Evolutionary conservation across 2,888 invertebrate genomes (phyloP), one percentile per base, ranked within the genome.

Genomic region (Brenthis hecate): DNA sequence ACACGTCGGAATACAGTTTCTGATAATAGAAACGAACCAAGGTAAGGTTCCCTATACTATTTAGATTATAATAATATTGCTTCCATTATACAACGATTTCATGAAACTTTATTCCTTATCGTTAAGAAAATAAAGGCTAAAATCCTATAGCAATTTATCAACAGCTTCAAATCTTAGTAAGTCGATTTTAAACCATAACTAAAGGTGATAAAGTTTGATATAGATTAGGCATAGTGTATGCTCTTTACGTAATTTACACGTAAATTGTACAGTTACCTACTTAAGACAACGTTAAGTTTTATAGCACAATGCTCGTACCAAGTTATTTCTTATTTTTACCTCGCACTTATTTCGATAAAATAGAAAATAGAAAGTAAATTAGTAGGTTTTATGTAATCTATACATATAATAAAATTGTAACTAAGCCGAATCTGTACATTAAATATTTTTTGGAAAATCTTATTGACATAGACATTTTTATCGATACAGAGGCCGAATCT

Each of bases 271-370:
- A 54, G 66, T 66, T 60, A 54, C 54, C 60, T 54, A 66, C 66
- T 66, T 50, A 61, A 66, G 66, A 60, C 60, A 55, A 60, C 66
- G 36, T 66, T 66, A 60, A 66, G 60, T 60, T 66, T 66, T 66
- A 66, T 60, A 57, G 60, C 60, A 36, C 19, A 66, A 51, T 16
- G 51, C 28, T 66, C 28, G 60, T 55, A 36, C 53, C 3, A 11
- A 66, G 54, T 60, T 60, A 47, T 66, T 60, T 57, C 16, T 47
- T 48, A 50, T 16, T 58, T 53, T 4, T 19, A 28, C 28, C 48
- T 47, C 43, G 14, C 23, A 8, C 43, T 19, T 19, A 50, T 48
- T 48, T 13, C 28, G 56, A 14, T 56, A 13, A 3, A 36, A 36
- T 36, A 2, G 36, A 8, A 36, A 36, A 36, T 36, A 36, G 8